These are phyloP conservation scores for Dermochelys coriacea DNA, from an alignment of 2,797 vertebrate species.

Conservation along the genomic window DNA sequence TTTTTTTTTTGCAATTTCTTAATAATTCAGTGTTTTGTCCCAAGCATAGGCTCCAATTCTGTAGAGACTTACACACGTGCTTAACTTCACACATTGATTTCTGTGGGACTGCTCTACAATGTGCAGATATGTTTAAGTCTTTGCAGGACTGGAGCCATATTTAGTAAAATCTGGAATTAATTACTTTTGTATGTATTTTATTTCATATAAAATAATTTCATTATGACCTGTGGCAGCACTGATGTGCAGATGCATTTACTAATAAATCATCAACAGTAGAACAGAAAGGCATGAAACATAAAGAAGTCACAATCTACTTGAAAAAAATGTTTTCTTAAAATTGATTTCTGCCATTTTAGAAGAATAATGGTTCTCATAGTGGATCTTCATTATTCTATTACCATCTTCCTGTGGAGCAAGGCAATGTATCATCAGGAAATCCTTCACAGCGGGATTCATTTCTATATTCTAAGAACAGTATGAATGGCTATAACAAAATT, in stretches of 20 bases:
- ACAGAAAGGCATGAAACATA: fast-evolving
- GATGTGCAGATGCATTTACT: fast-evolving
- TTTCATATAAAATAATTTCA: not conserved
- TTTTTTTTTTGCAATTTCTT: not conserved
- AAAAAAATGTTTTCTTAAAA: not conserved
- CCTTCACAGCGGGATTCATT: not conserved
- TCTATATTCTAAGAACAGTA: not conserved
- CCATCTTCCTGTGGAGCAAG: not conserved
- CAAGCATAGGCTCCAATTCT: not conserved
- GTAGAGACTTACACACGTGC: not conserved
- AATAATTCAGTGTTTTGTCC: not conserved
- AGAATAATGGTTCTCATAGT: not conserved
- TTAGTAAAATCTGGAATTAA: not conserved
- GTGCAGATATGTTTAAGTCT: not conserved
- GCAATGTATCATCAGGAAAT: not conserved
- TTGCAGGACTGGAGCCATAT: not conserved
- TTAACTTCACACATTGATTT: not conserved
- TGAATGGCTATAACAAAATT: not conserved
- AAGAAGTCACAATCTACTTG: not conserved
- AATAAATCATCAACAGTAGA: not conserved
- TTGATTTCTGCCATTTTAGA: not conserved
- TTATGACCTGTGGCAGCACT: not conserved
- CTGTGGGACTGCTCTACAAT: no score
- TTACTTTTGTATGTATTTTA: not conserved
- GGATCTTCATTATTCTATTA: not conserved